Percentiles rank a stretch among this genome's conserved stretches.
These are phyloP conservation scores for Branchellion lobata DNA, from an alignment of 2,888 invertebrate genomes.

Conservation along the genomic window DNA sequence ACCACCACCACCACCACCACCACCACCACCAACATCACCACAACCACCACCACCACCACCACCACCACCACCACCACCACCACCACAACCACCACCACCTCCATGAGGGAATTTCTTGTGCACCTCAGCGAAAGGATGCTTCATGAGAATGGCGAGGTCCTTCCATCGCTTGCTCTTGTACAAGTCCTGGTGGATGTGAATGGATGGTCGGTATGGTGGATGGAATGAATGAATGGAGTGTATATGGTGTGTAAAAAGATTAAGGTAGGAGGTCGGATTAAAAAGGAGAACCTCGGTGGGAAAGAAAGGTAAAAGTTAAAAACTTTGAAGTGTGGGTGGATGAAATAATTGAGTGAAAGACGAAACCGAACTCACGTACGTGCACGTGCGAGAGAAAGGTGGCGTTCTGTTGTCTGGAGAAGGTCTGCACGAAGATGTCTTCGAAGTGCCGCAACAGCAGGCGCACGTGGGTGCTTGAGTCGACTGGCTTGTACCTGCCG, in stretches of 20 bases:
- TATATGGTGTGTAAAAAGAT: constrained; percentile 67
- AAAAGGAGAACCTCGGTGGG: too few relatives aligned
- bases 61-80: not conserved
- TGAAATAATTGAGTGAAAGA: not conserved
- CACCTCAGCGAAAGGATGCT: not conserved
- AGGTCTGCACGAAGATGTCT: constrained; percentile 73
- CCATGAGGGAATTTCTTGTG: constrained; percentile 10
- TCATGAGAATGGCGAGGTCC: constrained; percentile 54
- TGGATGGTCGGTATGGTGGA: constrained; percentile 70
- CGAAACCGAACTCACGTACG: constrained; percentile 57
- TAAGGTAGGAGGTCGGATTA: constrained; percentile 21
- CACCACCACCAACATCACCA: not conserved
- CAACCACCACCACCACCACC: not conserved
- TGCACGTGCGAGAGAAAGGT: constrained; percentile 80
- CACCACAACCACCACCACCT: not conserved
- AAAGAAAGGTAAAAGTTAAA: too few relatives aligned
- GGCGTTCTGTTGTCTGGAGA: constrained; percentile 77
- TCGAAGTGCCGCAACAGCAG: constrained; percentile 83
- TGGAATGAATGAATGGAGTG: constrained; percentile 73
- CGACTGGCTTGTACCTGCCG: constrained; percentile 80
- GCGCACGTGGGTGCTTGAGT: constrained; percentile 77
- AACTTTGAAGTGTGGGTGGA: not conserved
- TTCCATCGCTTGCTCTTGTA: constrained; percentile 52
- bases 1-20: constrained; percentile 11
- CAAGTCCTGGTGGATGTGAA: not conserved